Evolutionary conservation across 2,113 vertebrate genomes (phyloP).

Genomic region (Dicrurus megarhynchus): DNA sequence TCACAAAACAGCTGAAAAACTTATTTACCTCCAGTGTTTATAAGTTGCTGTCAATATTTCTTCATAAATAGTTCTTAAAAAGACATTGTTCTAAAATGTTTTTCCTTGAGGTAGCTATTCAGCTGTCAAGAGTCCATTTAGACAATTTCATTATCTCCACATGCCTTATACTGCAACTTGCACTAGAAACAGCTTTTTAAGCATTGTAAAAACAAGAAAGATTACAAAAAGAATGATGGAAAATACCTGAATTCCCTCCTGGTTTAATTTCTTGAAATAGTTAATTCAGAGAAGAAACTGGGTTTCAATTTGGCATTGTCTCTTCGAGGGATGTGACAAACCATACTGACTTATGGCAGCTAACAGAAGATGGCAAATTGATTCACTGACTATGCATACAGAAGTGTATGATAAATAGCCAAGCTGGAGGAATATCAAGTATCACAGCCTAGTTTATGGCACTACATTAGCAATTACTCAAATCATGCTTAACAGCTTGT

Average conservation of each 20-base stretch:
- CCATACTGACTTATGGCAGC: background rate
- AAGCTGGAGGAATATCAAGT: background rate
- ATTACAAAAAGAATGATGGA: background rate
- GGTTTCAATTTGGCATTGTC: background rate
- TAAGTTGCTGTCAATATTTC: background rate
- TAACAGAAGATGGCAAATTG: background rate
- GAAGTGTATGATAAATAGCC: background rate
- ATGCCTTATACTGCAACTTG: background rate
- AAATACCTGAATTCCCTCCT: background rate
- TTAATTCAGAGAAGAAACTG: background rate
- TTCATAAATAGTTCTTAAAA: background rate
- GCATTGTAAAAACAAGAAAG: background rate
- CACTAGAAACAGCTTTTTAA: background rate
- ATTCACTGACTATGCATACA: background rate
- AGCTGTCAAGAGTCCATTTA: background rate
- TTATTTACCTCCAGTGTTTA: background rate
- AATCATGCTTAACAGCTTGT: background rate
- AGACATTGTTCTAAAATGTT: background rate
- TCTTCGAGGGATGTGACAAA: background rate
- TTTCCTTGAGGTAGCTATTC: background rate
- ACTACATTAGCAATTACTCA: background rate
- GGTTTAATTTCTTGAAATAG: background rate
- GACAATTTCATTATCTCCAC: background rate
- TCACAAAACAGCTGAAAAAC: background rate
- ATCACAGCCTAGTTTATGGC: background rate